Evolutionary conservation across 2,888 invertebrate species (phyloP), one percentile per base, ranked within the genome.

Genomic region (Epinotia brunnichana): DNA sequence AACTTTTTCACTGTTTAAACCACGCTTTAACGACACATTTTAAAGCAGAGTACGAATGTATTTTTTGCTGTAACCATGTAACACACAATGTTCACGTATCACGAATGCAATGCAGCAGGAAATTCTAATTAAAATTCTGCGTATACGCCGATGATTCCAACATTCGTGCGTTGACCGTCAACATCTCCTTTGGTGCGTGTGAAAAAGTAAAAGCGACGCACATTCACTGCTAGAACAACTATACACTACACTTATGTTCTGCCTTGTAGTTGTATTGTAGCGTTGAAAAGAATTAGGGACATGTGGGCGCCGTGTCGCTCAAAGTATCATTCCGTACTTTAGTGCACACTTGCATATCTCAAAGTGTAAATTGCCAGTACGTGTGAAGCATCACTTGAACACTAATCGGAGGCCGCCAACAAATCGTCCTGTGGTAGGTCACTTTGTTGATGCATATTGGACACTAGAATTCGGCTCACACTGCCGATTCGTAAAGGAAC

Each of bases 31-130:
- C 74, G 79, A 71, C 77, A 77, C 80, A 80, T 80, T 68, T 89
- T 90, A 86, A 83, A 82, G 90, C 85, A 87, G 80, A 76, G 76
- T 81, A 87, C 85, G 87, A 85, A 80, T 85, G 84, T 85, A 86
- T 90, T 90, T 88, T 90, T 91, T 90, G 89, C 88, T 90, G 91
- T 92, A 86, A 91, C 91, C 92, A 92, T 88, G 90, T 87, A 82
- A 82, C 84, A 87, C 85, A 87, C 88, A 87, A 90, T 91, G 90
- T 91, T 89, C 90, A 90, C 91, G 89, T 87, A 90, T 90, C 83
- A 81, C 85, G 78, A 85, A 84, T 87, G 87, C 85, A 86, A 77
- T 85, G 83, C 85, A 87, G 87, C 83, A 91, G 91, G 90, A 91
- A 90, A 90, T 85, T 87, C 90, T 85, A 88, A 92, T 93, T 90